A percentile compares a stretch with the other conserved stretches of the same genome.
phyloP scores from a whole-genome alignment of 2,113 vertebrate genomes.

The Rhynchomys soricoides region DNA sequence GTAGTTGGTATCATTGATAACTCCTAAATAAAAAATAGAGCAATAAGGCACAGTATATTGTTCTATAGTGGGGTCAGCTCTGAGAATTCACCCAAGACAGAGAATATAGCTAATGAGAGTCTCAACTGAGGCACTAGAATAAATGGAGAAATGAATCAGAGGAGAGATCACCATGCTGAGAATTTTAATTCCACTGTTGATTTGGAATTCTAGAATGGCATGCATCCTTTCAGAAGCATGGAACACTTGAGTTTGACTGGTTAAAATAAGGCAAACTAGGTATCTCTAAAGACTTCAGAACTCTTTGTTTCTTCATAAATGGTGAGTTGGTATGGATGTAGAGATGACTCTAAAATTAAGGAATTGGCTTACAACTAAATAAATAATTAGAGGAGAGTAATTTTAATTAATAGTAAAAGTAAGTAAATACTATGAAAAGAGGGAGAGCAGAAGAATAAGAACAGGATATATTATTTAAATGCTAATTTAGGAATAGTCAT shows the following conservation, averaged over 20 bases:
- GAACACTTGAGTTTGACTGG: neutral
- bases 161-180: neutral
- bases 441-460: accelerated
- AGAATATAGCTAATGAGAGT: neutral
- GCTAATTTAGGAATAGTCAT: neutral
- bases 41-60: neutral
- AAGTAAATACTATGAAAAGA: neutral
- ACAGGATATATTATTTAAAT: neutral
- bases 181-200: neutral
- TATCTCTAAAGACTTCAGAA: neutral
- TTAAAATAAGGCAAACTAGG: neutral
- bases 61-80: neutral
- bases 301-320: neutral
- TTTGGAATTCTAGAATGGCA: neutral
- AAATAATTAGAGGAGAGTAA: neutral
- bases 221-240: neutral
- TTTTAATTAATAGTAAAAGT: neutral
- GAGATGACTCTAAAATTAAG: neutral
- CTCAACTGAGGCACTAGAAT: neutral
- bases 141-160: neutral
- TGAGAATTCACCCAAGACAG: neutral
- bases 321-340: neutral
- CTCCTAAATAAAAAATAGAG: neutral
- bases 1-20: neutral
- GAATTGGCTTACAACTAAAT: too few species aligned